Evolutionary conservation across 2,888 invertebrate genomes (phyloP), one percentile per base, ranked within the genome.

Genomic region (Entomobrya multifasciata): DNA sequence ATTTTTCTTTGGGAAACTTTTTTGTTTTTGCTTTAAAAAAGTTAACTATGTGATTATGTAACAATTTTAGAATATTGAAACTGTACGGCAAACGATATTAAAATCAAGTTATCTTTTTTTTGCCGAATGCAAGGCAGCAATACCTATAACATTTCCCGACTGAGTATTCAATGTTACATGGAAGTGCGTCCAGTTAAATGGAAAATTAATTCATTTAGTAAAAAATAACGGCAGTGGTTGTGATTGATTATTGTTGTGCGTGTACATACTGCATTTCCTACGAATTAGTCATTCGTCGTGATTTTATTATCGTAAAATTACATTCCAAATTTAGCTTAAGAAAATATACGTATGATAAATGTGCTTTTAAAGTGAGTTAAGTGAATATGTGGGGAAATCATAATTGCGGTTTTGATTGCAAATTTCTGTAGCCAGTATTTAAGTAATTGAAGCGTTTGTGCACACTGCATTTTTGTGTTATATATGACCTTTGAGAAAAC

Each of bases 1-100:
- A 36, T 36, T 78, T 77, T 78, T 83, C 65, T 65, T 77, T 83
- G 30, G 41, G 62, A 62, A 52, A 72, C 22, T 83, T 83, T 72
- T 77, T 72, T 4, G 49, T 72, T 72, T 72, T 72, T 30, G n/a
- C 27, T n/a, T 30, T 6, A 30, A 70, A 47, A 72, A 27, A 8
- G 13, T 27, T 72, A 49, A 49, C n/a, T 49, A 49, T 47, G 72
- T 72, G 72, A 27, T n/a, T 10, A 30, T 10, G n/a, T 57, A 57
- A 57, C 15, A 17, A 8, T n/a, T 17, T n/a, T n/a, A 52, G 6
- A 62, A 20, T 49, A 2, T 49, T 72, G 15, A 36, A 36, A 36
- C 36, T 36, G 36, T 36, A 36, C 36, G 8, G 36, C 8, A 36
- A 6, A 36, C 8, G 8, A 36, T 49, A 20, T 72, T 52, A 15